Evolutionary conservation across 2,888 invertebrate species (phyloP).

Genomic region (Drosophila quinaria): DNA sequence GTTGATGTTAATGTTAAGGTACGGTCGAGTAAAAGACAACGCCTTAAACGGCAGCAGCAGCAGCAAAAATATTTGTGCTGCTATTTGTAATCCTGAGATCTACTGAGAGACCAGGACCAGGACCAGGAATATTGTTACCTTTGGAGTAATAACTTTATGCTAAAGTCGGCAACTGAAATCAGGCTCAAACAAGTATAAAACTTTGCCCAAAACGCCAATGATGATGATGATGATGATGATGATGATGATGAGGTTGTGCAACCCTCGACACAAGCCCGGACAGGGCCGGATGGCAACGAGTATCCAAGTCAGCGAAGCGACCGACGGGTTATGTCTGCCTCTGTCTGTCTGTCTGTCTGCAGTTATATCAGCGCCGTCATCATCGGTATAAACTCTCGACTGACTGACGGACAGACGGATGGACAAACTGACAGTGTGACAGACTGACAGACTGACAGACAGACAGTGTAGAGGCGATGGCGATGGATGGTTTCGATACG

Average conservation of each 20-base stretch:
- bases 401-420: constrained; percentile 31
- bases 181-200: constrained; percentile 69
- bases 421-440: constrained; percentile 29
- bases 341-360: constrained; percentile 67
- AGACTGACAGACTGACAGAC: constrained; percentile 34
- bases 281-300: constrained; percentile 26
- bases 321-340: constrained; percentile 55
- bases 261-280: constrained; percentile 50
- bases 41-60: constrained; percentile 44
- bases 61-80: constrained; percentile 55
- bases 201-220: constrained; percentile 70
- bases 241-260: constrained; percentile 39
- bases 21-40: constrained; percentile 10
- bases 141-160: constrained; percentile 68
- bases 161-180: constrained; percentile 62
- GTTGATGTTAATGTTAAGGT: not conserved
- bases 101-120: constrained; percentile 10
- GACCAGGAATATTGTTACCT: constrained; percentile 57
- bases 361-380: constrained; percentile 78
- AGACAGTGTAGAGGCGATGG: constrained; percentile 38
- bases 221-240: not conserved
- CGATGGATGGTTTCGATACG: constrained; percentile 54
- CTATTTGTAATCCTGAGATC: constrained; percentile 61
- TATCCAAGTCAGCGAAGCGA: constrained; percentile 39
- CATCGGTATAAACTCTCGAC: constrained; percentile 78